Base-by-base conservation (phyloP, 2,888 invertebrate species). In the Ormyrus labotus region DNA sequence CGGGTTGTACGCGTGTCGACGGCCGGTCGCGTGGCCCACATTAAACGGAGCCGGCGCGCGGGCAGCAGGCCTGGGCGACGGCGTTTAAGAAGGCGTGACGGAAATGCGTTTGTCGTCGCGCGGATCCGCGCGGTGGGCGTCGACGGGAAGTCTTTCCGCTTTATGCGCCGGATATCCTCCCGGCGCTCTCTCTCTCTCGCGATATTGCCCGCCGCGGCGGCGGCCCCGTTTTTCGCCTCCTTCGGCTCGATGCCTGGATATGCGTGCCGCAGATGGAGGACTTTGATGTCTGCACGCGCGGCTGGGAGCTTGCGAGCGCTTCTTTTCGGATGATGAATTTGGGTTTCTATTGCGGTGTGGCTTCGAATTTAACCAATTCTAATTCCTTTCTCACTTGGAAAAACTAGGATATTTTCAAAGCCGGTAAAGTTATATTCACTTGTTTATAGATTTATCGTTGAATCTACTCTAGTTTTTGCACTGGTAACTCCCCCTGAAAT, bases 91-190 rank as follows among this genome's bases (percentile, higher is more conserved):
- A 83, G 82, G 83, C 81, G 83, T 74, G 83, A 84, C 84, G 84
- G 85, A 85, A 85, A 84, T 82, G 84, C 84, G 83, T 84, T 82
- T 83, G 83, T 81, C 84, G 82, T 80, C 34, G 64, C 73, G 82
- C 83, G 83, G 48, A 61, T 61, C 53, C 19, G 8, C 13, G 61
- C 55, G 83, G 84, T 83, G 85, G 84, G 84, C 83, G 84, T 85
- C 82, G 84, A 87, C 85, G 86, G 86, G 85, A 85, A 88, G 86
- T 85, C 84, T 88, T 88, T 89, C 88, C 88, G 88, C 84, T 86
- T 87, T 86, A 84, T 85, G 85, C 86, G 86, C 88, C 89, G 88
- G 89, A 89, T 89, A 89, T 89, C 89, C 89, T 89, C 86, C 85
- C 87, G 72, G 63, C 63, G 45, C 45, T 50, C 48, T 68, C 51